Evolutionary conservation across 2,113 vertebrate genomes (phyloP).

Genomic region (Malurus elegans): DNA sequence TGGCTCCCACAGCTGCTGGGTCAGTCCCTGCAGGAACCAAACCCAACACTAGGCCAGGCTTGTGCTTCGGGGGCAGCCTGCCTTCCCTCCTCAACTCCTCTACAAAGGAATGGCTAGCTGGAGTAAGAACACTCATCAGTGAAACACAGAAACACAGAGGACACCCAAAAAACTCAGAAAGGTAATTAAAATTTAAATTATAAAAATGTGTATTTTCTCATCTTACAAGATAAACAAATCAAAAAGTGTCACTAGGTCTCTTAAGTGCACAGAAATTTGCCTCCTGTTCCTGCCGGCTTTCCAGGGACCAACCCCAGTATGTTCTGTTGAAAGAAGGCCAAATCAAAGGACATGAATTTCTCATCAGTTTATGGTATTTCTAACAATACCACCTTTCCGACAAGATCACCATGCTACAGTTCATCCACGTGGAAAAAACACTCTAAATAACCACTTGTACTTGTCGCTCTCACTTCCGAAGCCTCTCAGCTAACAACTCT

Average conservation of each 20-base stretch:
- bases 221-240: not conserved
- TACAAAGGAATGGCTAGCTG: not conserved
- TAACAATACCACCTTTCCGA: not conserved
- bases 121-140: not conserved
- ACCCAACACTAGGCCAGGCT: rapidly evolving
- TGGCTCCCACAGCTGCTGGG: rapidly evolving
- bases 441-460: not conserved
- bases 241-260: not conserved
- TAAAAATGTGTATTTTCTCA: not conserved
- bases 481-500: not conserved
- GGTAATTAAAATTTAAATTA: not conserved
- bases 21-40: not conserved
- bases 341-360: not conserved
- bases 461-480: not conserved
- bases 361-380: not conserved
- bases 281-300: not conserved
- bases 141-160: not conserved
- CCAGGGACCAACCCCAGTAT: not conserved
- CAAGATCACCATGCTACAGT: not conserved
- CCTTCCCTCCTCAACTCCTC: not conserved
- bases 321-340: not conserved
- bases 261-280: not conserved
- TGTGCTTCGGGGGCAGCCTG: not conserved
- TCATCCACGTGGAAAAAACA: not conserved
- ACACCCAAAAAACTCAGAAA: not conserved